These are phyloP conservation scores for Hirtodrosophila alboralis DNA, from an alignment of 2,888 invertebrate genomes.

Conservation along the genomic window DNA sequence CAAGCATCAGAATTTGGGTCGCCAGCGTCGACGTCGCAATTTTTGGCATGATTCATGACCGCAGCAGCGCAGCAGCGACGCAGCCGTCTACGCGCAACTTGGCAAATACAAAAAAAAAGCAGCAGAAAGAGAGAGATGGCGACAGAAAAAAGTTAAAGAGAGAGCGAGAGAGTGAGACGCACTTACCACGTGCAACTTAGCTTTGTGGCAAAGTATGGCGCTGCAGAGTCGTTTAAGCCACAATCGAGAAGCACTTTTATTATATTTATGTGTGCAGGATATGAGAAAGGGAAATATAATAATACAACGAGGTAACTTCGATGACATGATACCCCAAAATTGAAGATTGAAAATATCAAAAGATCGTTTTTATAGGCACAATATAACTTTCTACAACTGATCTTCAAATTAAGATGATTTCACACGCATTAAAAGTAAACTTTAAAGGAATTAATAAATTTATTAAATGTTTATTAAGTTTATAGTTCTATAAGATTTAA, in stretches of 20 bases:
- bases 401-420: too few species aligned
- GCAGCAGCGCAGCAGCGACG: constrained; percentile 56
- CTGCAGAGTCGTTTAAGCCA: constrained; percentile 3
- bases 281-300: background rate
- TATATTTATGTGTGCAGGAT: constrained; percentile 6
- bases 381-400: too few species aligned
- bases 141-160: background rate
- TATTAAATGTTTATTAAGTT: too few species aligned
- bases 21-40: constrained; percentile 61
- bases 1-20: constrained; percentile 64
- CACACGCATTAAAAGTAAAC: too few species aligned
- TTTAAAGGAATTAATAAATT: too few species aligned
- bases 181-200: constrained; percentile 34
- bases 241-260: constrained; percentile 44
- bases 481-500: too few species aligned
- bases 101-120: constrained; percentile 55
- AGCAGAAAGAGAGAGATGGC: constrained; percentile 1
- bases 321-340: background rate
- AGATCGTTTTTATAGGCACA: too few species aligned
- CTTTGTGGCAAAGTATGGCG: constrained; percentile 28
- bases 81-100: constrained; percentile 60
- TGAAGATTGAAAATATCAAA: too few species aligned
- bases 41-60: constrained; percentile 75
- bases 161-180: constrained; percentile 11
- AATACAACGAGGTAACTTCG: background rate